A percentile compares a stretch with the other conserved stretches of the same genome.
phyloP scores from a whole-genome alignment of 35 echinoderm and acorn worm species.

The Apostichopus japonicus region DNA sequence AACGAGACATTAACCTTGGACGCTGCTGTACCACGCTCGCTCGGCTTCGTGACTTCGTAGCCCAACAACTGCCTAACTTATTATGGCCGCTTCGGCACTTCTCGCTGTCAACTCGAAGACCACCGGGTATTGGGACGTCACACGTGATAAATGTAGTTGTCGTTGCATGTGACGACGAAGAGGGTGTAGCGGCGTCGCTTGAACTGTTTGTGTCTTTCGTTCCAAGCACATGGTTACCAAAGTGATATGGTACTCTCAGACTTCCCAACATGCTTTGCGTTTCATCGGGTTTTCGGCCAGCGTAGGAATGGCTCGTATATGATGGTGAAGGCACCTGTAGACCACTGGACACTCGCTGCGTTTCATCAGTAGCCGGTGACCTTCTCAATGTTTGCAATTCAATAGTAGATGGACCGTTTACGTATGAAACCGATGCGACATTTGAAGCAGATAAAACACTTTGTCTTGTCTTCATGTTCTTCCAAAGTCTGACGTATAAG shows the following conservation, averaged over 20 bases:
- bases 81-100: neutral
- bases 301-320: neutral
- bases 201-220: no score
- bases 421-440: neutral
- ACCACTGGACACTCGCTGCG: neutral
- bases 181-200: no score
- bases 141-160: no score
- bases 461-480: neutral
- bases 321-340: neutral
- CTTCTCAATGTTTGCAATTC: no score
- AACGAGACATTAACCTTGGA: conserved; percentile 4
- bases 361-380: neutral
- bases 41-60: no score
- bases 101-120: no score
- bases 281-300: neutral
- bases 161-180: no score
- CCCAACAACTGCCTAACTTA: neutral
- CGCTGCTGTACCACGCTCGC: neutral
- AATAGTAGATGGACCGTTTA: neutral
- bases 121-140: no score
- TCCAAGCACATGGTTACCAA: no score
- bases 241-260: no score
- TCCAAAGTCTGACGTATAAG: conserved; percentile 19
- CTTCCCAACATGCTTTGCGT: neutral
- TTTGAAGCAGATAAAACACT: neutral